These are phyloP conservation scores for Butorides virescens DNA, from an alignment of 2,113 vertebrate genomes.

Conservation along the genomic window DNA sequence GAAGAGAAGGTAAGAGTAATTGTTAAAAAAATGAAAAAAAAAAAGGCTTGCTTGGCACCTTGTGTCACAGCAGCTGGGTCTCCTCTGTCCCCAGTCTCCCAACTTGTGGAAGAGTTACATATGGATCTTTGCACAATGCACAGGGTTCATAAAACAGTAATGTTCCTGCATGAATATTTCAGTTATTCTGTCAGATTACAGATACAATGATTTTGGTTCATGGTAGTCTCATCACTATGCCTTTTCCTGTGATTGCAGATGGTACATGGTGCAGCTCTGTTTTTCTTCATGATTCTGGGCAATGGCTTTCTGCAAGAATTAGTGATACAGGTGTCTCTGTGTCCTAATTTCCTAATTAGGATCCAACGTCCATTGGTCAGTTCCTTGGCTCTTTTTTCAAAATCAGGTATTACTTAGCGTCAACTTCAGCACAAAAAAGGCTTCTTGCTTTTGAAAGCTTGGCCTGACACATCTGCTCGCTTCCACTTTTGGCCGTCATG, in stretches of 20 bases:
- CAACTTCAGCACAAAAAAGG: neutral
- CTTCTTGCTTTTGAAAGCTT: neutral
- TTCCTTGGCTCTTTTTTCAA: neutral
- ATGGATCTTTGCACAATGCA: neutral
- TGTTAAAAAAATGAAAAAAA: neutral
- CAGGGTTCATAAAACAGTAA: neutral
- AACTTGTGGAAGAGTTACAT: neutral
- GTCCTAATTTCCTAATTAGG: neutral
- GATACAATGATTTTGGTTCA: neutral
- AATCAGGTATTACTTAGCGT: neutral
- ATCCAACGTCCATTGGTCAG: neutral
- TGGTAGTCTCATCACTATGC: neutral
- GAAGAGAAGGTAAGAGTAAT: neutral
- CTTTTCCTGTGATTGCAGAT: neutral
- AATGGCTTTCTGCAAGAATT: neutral
- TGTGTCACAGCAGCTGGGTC: neutral
- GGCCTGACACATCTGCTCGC: neutral
- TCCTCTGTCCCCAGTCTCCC: neutral
- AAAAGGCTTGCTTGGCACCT: neutral
- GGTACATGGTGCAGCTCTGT: neutral
- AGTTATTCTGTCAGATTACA: neutral
- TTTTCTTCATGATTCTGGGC: neutral
- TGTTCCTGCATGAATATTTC: neutral
- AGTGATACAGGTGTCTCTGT: neutral
- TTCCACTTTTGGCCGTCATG: neutral